Evolutionary conservation across 2,888 invertebrate species (phyloP).

Genomic region (Drosophila anceps): DNA sequence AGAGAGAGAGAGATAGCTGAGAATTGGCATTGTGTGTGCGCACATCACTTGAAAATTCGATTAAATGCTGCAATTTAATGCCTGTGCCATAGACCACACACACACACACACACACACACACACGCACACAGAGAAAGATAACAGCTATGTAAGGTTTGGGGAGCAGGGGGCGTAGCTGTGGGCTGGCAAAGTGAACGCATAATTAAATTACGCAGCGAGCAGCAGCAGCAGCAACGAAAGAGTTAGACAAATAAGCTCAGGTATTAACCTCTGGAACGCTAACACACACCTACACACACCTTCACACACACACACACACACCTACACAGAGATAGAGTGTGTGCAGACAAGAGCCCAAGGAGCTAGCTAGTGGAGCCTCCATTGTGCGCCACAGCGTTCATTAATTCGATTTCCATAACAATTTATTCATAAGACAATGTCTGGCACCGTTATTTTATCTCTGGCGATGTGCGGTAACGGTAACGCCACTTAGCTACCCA

Average conservation of each 20-base stretch:
- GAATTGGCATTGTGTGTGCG: slow-evolving; percentile 37
- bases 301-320: slow-evolving; percentile 25
- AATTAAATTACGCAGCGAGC: slow-evolving; percentile 85
- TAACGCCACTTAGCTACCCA: slow-evolving; percentile 80
- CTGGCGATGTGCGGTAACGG: slow-evolving; percentile 84
- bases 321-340: slow-evolving; percentile 15
- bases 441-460: slow-evolving; percentile 85
- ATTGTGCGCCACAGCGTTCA: slow-evolving; percentile 84
- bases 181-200: slow-evolving; percentile 83
- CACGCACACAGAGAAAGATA: slow-evolving; percentile 62
- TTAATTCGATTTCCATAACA: slow-evolving; percentile 86
- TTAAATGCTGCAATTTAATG: slow-evolving; percentile 81
- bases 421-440: slow-evolving; percentile 86
- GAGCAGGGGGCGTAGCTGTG: slow-evolving; percentile 43
- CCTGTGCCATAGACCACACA: slow-evolving; percentile 49
- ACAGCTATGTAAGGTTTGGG: slow-evolving; percentile 46
- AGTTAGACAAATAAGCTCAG: slow-evolving; percentile 86
- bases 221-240: slow-evolving; percentile 80
- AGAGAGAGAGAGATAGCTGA: background rate
- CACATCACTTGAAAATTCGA: slow-evolving; percentile 75
- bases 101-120: slow-evolving; percentile 38
- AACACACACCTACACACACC: slow-evolving; percentile 57
- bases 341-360: slow-evolving; percentile 36
- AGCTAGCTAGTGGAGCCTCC: slow-evolving; percentile 53
- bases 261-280: slow-evolving; percentile 84